Conservation (phyloP, 2,113 vertebrate species). For the Pampusana beccarii region DNA sequence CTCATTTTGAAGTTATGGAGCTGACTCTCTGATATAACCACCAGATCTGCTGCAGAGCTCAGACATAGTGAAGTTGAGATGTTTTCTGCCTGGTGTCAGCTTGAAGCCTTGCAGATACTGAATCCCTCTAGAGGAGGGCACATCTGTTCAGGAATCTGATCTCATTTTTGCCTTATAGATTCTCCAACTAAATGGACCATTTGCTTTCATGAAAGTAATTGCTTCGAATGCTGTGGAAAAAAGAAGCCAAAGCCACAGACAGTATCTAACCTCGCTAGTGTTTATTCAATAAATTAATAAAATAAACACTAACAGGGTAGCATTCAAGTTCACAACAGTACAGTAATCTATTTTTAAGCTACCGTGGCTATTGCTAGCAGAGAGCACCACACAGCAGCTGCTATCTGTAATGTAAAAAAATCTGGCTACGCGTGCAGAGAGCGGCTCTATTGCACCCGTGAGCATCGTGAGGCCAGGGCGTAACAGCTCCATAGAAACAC, state of each 20-base stretch:
- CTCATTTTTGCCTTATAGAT: conserved; percentile 53
- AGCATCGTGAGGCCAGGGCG: rapidly evolving
- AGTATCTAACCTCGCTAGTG: neutral
- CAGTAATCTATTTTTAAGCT: neutral
- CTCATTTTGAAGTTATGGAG: neutral
- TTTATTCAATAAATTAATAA: conserved; percentile 46
- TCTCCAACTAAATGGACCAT: conserved; percentile 46
- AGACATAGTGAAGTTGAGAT: neutral
- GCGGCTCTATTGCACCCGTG: neutral
- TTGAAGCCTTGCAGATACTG: neutral
- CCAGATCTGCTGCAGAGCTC: neutral
- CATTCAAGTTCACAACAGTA: neutral
- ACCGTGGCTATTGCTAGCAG: neutral
- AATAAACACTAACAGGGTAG: neutral
- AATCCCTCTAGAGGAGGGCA: conserved; percentile 56
- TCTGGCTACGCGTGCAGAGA: neutral
- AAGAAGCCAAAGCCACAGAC: conserved; percentile 7
- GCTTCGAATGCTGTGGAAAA: neutral
- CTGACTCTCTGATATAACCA: neutral
- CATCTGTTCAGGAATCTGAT: conserved; percentile 62
- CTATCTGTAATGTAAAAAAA: neutral
- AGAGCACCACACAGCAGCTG: neutral
- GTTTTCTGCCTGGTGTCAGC: conserved; percentile 25
- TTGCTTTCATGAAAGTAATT: conserved; percentile 42
- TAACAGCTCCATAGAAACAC: neutral